These are phyloP conservation scores for Bungarus multicinctus DNA, from an alignment of 2,113 vertebrate genomes.

Conservation along the genomic window DNA sequence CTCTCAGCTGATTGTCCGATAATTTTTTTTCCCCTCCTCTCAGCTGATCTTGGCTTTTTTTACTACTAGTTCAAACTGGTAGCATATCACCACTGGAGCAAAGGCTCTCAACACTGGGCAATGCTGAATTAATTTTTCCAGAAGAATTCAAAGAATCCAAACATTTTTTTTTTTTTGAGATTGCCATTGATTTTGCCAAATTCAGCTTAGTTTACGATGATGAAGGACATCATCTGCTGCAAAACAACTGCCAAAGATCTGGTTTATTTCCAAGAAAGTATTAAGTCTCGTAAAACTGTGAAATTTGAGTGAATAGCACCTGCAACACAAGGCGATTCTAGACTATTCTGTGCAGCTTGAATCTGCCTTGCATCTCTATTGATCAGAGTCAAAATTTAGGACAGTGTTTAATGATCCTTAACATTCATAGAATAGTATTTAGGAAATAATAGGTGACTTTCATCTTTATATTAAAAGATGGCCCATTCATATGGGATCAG, in stretches of 20 bases:
- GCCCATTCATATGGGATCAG: not conserved
- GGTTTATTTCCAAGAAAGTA: not conserved
- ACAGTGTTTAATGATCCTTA: not conserved
- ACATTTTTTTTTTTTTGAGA: not conserved
- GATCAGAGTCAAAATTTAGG: not conserved
- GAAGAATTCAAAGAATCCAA: not conserved
- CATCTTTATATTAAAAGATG: not conserved
- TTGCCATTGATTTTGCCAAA: not conserved
- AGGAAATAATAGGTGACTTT: not conserved
- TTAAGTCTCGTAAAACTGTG: not conserved
- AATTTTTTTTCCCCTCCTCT: too few species aligned
- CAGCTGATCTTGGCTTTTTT: too few species aligned
- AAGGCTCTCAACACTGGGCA: not conserved
- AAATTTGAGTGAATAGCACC: not conserved
- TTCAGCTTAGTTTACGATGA: not conserved
- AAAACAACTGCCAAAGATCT: not conserved
- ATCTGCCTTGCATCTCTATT: not conserved
- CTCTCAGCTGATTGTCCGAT: too few species aligned
- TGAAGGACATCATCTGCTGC: not conserved
- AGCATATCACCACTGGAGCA: not conserved
- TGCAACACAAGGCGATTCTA: not conserved
- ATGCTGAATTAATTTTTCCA: not conserved
- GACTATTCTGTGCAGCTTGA: not conserved
- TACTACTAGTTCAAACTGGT: too few species aligned
- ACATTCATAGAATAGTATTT: not conserved